Conservation (phyloP, 2,797 vertebrate species). For the Pteronotus mesoamericanus region DNA sequence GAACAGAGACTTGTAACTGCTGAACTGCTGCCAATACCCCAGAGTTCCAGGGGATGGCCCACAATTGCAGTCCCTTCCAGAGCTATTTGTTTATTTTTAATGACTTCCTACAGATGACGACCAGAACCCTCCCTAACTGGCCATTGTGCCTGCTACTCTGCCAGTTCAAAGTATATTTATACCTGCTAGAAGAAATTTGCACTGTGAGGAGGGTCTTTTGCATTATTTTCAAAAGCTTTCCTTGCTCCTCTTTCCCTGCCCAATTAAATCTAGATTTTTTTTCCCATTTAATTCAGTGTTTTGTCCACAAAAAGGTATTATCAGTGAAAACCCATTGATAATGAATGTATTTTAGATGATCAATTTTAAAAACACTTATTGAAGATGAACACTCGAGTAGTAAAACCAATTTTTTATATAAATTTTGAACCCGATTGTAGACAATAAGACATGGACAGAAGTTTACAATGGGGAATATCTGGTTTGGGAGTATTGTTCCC, state of each 20-base stretch:
- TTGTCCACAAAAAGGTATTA: background rate
- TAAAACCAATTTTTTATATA: background rate
- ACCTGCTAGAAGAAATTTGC: background rate
- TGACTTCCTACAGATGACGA: background rate
- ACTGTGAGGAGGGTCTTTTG: background rate
- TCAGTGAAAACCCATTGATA: background rate
- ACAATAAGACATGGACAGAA: background rate
- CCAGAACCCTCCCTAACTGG: background rate
- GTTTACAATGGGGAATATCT: background rate
- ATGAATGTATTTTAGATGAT: background rate
- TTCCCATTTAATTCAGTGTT: background rate
- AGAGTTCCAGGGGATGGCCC: background rate
- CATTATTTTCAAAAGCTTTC: background rate
- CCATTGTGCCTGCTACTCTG: background rate
- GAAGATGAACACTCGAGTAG: background rate
- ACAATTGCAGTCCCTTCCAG: background rate
- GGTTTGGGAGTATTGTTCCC: background rate
- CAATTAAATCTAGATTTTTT: background rate
- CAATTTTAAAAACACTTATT: background rate
- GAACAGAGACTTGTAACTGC: background rate
- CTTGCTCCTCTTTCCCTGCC: background rate
- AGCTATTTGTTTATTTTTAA: background rate
- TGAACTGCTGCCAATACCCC: background rate
- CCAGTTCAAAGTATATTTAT: background rate
- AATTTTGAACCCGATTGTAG: background rate